Conservation (phyloP, 2,888 invertebrate species). For the Plebejus anna region DNA sequence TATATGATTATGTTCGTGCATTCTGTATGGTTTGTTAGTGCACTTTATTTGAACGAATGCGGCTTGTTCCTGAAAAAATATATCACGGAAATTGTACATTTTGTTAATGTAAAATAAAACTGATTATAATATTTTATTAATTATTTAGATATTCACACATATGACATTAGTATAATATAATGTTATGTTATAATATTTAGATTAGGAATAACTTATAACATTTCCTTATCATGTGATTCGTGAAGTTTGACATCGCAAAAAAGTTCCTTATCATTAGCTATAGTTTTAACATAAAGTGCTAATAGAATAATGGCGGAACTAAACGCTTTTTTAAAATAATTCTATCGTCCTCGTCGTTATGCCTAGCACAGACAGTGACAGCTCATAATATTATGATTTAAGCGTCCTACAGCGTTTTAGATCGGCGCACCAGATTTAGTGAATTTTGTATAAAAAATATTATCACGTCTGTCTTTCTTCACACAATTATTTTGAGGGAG, state of each 20-base stretch:
- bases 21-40: constrained; percentile 1
- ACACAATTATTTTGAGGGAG: background rate
- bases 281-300: background rate
- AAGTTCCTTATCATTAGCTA: background rate
- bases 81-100: background rate
- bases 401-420: background rate
- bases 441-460: too few species aligned
- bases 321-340: background rate
- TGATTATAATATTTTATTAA: too few species aligned
- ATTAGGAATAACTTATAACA: background rate
- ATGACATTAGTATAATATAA: too few species aligned
- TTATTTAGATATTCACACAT: too few species aligned
- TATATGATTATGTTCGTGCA: constrained; percentile 55
- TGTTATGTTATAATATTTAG: background rate
- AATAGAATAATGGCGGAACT: background rate
- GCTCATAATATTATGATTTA: background rate
- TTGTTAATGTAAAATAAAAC: background rate
- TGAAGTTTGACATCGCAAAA: background rate
- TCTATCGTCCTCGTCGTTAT: background rate
- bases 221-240: constrained; percentile 3
- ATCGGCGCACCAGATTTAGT: too few species aligned
- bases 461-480: too few species aligned
- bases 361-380: background rate
- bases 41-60: background rate
- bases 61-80: background rate